These are phyloP conservation scores for Kryptolebias marmoratus DNA, from an alignment of 2,113 vertebrate species.

Conservation along the genomic window DNA sequence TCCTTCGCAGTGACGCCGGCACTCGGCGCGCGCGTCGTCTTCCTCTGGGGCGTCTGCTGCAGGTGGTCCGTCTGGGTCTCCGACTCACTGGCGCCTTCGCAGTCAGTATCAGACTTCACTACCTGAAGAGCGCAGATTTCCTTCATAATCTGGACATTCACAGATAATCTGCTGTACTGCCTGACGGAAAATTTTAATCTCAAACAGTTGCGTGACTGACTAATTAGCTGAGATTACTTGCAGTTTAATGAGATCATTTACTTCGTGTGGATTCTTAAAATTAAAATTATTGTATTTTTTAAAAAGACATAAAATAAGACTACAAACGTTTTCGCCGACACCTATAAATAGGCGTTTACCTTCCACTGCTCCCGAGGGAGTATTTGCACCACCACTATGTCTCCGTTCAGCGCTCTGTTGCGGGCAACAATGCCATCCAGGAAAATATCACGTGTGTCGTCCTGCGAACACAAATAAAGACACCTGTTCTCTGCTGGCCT, in stretches of 20 bases:
- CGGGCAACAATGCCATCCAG: slow-evolving; percentile 92
- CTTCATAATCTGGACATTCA: not conserved
- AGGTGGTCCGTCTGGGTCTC: slow-evolving; percentile 36
- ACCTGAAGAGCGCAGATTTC: slow-evolving; percentile 74
- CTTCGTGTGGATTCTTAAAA: no score
- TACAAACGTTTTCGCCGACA: no score
- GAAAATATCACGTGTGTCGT: slow-evolving; percentile 90
- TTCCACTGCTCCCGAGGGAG: slow-evolving; percentile 94
- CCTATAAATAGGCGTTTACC: slow-evolving; percentile 74
- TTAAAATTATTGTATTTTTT: no score
- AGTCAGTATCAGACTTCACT: slow-evolving; percentile 84
- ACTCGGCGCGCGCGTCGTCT: slow-evolving; percentile 18
- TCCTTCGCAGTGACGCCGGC: slow-evolving; percentile 83
- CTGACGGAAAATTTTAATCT: no score
- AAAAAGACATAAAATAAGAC: no score
- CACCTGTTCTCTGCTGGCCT: not conserved
- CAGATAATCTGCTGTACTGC: not conserved
- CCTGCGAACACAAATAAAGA: slow-evolving; percentile 74
- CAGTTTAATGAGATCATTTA: no score
- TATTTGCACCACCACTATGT: slow-evolving; percentile 90
- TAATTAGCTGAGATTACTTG: no score
- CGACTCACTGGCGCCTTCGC: slow-evolving; percentile 80
- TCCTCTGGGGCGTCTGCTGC: slow-evolving; percentile 39
- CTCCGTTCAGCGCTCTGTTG: slow-evolving; percentile 94
- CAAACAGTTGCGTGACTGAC: no score